Percentiles rank a stretch among this genome's conserved stretches.
Evolutionary conservation across 2,888 invertebrate genomes (phyloP).

Genomic region (Galeopsomyia nigrocyanea): DNA sequence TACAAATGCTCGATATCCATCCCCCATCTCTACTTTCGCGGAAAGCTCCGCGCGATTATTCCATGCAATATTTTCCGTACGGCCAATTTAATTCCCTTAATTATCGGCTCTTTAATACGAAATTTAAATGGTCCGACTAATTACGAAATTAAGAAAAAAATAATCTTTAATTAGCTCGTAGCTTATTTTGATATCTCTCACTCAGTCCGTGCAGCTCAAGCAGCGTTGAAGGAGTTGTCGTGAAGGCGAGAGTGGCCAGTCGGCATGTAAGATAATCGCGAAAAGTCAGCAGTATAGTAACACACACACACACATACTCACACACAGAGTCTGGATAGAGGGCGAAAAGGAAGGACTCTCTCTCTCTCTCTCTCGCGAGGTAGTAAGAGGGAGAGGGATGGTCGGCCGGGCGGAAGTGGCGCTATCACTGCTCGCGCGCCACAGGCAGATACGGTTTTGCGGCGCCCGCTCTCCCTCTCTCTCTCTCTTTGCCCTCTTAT

Average conservation of each 20-base stretch:
- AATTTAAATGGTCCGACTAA: neutral
- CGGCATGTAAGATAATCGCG: slow-evolving; percentile 46
- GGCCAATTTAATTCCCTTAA: neutral
- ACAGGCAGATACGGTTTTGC: slow-evolving; percentile 19
- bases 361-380: neutral
- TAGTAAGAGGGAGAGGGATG: neutral
- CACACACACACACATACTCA: slow-evolving; percentile 25
- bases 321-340: slow-evolving; percentile 29
- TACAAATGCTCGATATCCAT: slow-evolving; percentile 24
- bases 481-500: slow-evolving; percentile 34
- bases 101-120: too few species aligned
- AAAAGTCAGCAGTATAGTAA: slow-evolving; percentile 58
- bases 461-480: slow-evolving; percentile 45
- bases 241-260: too few species aligned
- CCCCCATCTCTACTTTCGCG: slow-evolving; percentile 1
- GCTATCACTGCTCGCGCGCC: slow-evolving; percentile 43
- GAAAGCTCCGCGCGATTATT: slow-evolving; percentile 13
- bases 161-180: too few species aligned
- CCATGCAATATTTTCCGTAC: neutral
- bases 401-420: slow-evolving; percentile 45
- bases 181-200: too few species aligned
- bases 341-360: slow-evolving; percentile 1
- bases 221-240: slow-evolving; percentile 31
- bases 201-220: neutral
- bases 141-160: too few species aligned